Evolutionary conservation across 2,113 vertebrate species (phyloP).

Genomic region (Python bivittatus): DNA sequence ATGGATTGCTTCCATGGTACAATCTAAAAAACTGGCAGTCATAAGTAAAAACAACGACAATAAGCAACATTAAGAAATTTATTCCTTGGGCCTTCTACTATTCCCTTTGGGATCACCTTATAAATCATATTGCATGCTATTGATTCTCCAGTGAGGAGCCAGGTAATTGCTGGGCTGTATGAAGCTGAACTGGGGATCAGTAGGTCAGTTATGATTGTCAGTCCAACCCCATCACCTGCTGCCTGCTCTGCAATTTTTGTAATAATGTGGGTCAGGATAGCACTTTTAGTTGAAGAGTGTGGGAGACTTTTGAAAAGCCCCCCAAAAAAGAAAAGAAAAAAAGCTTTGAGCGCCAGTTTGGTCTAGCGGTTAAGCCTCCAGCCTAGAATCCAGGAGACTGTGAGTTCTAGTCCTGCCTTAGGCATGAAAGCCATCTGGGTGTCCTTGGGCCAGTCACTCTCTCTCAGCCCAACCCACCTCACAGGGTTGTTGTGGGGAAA

Average conservation of each 20-base stretch:
- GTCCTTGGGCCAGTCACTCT: too few relatives aligned
- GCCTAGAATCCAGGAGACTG: too few relatives aligned
- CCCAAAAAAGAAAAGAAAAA: too few relatives aligned
- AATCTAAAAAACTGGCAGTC: background rate
- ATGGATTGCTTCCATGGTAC: background rate
- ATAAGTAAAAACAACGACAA: background rate
- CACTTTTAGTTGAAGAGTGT: background rate
- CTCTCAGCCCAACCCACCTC: too few relatives aligned
- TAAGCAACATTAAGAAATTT: background rate
- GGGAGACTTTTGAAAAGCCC: constrained; percentile 1
- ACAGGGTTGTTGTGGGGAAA: too few relatives aligned
- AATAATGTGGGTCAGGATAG: background rate
- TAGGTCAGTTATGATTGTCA: background rate
- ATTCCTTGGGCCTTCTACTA: background rate
- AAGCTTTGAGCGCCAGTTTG: too few relatives aligned
- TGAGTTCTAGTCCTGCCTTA: too few relatives aligned
- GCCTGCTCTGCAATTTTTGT: background rate
- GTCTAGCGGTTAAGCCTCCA: too few relatives aligned
- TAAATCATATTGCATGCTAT: background rate
- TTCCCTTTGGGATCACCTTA: background rate
- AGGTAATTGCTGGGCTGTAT: background rate
- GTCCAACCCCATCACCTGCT: background rate
- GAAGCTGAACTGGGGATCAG: background rate
- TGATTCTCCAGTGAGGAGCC: background rate
- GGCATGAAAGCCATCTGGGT: too few relatives aligned